Evolutionary conservation across 2,797 vertebrate genomes (phyloP).

Genomic region (Notolepis coatsorum): DNA sequence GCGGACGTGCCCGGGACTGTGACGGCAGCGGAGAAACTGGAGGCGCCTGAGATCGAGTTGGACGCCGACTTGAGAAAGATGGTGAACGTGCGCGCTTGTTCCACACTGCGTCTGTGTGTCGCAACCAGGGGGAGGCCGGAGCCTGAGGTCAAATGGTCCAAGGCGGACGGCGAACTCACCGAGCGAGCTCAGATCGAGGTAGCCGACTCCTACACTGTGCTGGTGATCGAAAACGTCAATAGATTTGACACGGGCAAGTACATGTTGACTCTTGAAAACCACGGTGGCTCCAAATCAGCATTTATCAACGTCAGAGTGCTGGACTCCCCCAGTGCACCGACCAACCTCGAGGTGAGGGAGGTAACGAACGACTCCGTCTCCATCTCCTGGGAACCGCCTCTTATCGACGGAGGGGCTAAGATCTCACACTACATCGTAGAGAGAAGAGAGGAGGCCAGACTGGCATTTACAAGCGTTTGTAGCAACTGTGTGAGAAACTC

Average conservation of each 20-base stretch:
- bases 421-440: constrained; percentile 96
- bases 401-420: constrained; percentile 96
- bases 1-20: constrained; percentile 87
- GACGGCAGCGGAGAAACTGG: constrained; percentile 87
- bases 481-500: constrained; percentile 93
- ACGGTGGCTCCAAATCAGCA: constrained; percentile 91
- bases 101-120: constrained; percentile 91
- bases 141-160: constrained; percentile 97
- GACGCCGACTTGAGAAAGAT: constrained; percentile 94
- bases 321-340: constrained; percentile 94
- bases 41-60: constrained; percentile 96
- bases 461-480: constrained; percentile 92
- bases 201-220: constrained; percentile 89
- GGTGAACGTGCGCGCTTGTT: constrained; percentile 90
- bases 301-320: constrained; percentile 95
- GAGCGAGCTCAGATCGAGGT: constrained; percentile 92
- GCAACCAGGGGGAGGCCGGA: constrained; percentile 94
- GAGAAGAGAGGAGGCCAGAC: constrained; percentile 95
- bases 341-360: constrained; percentile 90
- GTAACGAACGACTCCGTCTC: constrained; percentile 91
- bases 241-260: constrained; percentile 97
- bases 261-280: constrained; percentile 91
- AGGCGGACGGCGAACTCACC: constrained; percentile 88
- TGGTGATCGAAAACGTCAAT: constrained; percentile 95
- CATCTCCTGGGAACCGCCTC: constrained; percentile 93